Evolutionary conservation across 2,113 vertebrate species (phyloP).

Genomic region (Coreoperca whiteheadi): DNA sequence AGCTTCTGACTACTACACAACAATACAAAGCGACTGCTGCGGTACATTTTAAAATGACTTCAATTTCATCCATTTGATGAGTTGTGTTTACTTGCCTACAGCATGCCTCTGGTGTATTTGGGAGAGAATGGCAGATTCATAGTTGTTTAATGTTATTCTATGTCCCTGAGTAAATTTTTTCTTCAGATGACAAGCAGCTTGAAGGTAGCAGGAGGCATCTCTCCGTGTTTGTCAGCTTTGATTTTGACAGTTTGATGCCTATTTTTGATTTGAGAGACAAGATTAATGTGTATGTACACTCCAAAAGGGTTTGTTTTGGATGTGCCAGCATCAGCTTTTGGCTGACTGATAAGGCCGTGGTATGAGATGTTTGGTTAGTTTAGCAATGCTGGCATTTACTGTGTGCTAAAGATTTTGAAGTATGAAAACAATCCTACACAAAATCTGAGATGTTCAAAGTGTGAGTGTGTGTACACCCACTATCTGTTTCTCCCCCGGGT

Average conservation of each 20-base stretch:
- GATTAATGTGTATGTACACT: slow-evolving; percentile 10
- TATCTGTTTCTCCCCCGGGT: slow-evolving; percentile 96
- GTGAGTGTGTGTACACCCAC: slow-evolving; percentile 83
- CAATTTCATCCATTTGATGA: slow-evolving; percentile 53
- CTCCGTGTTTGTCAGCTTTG: slow-evolving; percentile 59
- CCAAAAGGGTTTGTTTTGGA: slow-evolving; percentile 12
- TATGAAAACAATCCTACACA: slow-evolving; percentile 34
- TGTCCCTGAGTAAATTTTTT: slow-evolving; percentile 67
- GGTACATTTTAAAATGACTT: slow-evolving; percentile 42
- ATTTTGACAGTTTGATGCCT: slow-evolving; percentile 52
- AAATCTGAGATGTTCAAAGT: slow-evolving; percentile 6
- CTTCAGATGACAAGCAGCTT: slow-evolving; percentile 65
- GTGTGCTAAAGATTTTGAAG: background rate
- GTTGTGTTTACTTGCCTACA: slow-evolving; percentile 53
- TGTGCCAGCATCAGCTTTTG: background rate
- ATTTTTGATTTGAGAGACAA: slow-evolving; percentile 27
- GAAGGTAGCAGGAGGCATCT: slow-evolving; percentile 53
- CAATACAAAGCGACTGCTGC: slow-evolving; percentile 7
- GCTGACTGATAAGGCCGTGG: background rate
- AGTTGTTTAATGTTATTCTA: slow-evolving; percentile 59
- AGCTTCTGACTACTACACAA: slow-evolving; percentile 20
- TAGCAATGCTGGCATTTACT: slow-evolving; percentile 34
- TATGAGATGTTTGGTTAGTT: slow-evolving; percentile 4
- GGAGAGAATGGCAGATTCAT: slow-evolving; percentile 43
- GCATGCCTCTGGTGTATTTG: slow-evolving; percentile 58